phyloP scores from a whole-genome alignment of 2,888 invertebrate species.

The Siphlonurus alternatus region DNA sequence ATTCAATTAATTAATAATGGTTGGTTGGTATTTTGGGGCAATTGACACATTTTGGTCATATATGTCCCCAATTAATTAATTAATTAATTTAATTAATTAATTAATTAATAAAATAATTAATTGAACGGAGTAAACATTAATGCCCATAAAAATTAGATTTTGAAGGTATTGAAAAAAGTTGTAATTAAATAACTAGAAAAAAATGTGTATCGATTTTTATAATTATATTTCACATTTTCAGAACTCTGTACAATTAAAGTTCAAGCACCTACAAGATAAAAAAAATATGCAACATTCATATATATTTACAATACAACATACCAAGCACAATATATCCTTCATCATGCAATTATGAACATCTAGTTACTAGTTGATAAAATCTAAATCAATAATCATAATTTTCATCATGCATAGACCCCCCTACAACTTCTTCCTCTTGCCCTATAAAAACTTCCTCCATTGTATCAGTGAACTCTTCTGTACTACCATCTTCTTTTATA shows the following conservation, averaged over 20 bases:
- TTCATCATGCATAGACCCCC: neutral
- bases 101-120: too few relatives aligned
- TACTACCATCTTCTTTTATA: neutral
- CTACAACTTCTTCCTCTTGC: neutral
- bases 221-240: neutral
- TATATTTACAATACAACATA: neutral
- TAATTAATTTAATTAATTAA: too few relatives aligned
- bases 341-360: neutral
- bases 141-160: too few relatives aligned
- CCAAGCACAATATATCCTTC: neutral
- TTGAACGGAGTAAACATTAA: too few relatives aligned
- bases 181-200: too few relatives aligned
- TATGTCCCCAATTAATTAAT: too few relatives aligned
- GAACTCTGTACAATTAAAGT: neutral
- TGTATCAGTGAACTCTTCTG: neutral
- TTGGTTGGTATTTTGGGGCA: too few relatives aligned
- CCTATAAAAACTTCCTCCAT: neutral
- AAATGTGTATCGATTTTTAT: too few relatives aligned
- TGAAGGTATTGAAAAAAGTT: too few relatives aligned
- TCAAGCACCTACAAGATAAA: neutral
- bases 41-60: too few relatives aligned
- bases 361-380: neutral
- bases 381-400: neutral
- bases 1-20: too few relatives aligned
- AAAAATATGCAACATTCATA: neutral